A percentile compares a stretch with the other conserved stretches of the same genome.
phyloP scores from a whole-genome alignment of 1,140 invertebrate genomes.

The Maniola jurtina region DNA sequence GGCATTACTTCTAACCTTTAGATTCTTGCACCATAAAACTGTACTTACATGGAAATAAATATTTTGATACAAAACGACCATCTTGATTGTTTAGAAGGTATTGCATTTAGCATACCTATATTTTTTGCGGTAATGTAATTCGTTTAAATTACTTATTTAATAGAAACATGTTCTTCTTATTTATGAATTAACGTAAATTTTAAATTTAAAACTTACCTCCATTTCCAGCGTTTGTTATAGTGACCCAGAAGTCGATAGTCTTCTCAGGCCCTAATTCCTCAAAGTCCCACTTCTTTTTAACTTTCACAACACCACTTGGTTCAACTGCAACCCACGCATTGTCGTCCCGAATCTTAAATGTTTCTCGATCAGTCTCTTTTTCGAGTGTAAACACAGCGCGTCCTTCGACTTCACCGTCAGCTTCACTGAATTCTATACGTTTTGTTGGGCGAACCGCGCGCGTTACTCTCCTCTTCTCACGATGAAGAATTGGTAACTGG shows the following conservation, averaged over 20 bases:
- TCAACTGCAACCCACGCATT: conserved; percentile 96
- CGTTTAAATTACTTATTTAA: not conserved
- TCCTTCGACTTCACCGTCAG: conserved; percentile 92
- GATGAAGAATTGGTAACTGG: conserved; percentile 81
- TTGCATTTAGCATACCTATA: not conserved
- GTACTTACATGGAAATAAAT: conserved; percentile 4
- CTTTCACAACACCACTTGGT: conserved; percentile 92
- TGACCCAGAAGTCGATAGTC: conserved; percentile 97
- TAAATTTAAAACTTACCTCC: conserved; percentile 82
- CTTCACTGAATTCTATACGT: conserved; percentile 94
- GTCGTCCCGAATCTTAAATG: conserved; percentile 95
- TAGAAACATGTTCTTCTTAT: not conserved
- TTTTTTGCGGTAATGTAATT: too few species aligned
- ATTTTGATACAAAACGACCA: not conserved
- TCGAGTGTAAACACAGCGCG: conserved; percentile 93
- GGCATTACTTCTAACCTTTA: conserved; percentile 6
- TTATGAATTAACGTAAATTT: not conserved
- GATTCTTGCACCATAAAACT: conserved; percentile 1
- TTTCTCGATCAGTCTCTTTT: conserved; percentile 94
- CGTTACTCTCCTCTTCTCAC: conserved; percentile 89
- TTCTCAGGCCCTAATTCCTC: conserved; percentile 97
- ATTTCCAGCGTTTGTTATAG: conserved; percentile 92
- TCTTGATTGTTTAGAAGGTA: not conserved
- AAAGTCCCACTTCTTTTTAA: conserved; percentile 98
- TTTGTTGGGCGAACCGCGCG: conserved; percentile 94